Conservation (phyloP, 2,797 vertebrate genomes). For the Cetoscarus ocellatus region DNA sequence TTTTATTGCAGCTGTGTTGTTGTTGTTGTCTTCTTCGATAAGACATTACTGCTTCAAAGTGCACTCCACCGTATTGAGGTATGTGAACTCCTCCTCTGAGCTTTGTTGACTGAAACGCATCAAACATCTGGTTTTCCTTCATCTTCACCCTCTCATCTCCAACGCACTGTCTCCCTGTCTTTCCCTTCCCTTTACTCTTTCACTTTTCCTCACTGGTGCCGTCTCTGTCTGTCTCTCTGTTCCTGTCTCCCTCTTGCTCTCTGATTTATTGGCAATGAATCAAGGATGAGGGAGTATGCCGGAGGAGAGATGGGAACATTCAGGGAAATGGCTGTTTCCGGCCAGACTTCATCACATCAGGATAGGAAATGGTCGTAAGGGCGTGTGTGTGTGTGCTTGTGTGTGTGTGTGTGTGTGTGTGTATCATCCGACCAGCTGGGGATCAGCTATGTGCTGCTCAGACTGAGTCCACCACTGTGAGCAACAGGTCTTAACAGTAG, state of each 20-base stretch:
- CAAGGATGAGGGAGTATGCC: slow-evolving; percentile 77
- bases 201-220: slow-evolving; percentile 29
- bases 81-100: slow-evolving; percentile 24
- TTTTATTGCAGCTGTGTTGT: slow-evolving; percentile 33
- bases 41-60: slow-evolving; percentile 28
- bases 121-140: slow-evolving; percentile 69
- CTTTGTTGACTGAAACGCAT: slow-evolving; percentile 31
- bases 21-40: slow-evolving; percentile 35
- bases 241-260: slow-evolving; percentile 13
- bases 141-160: slow-evolving; percentile 51
- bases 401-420: slow-evolving; percentile 26
- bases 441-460: slow-evolving; percentile 38
- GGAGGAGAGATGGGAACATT: slow-evolving; percentile 77
- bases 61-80: slow-evolving; percentile 32
- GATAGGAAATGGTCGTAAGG: slow-evolving; percentile 71
- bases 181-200: slow-evolving; percentile 31
- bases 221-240: slow-evolving; percentile 17
- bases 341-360: slow-evolving; percentile 80
- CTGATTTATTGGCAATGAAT: slow-evolving; percentile 83
- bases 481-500: slow-evolving; percentile 17
- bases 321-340: slow-evolving; percentile 82
- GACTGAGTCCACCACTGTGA: slow-evolving; percentile 36
- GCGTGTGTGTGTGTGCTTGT: slow-evolving; percentile 32
- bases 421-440: slow-evolving; percentile 44
- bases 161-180: slow-evolving; percentile 34